A percentile compares a stretch with the other conserved stretches of the same genome.
These are phyloP conservation scores for Rhamnusium bicolor DNA, from an alignment of 2,888 invertebrate species.

Conservation along the genomic window DNA sequence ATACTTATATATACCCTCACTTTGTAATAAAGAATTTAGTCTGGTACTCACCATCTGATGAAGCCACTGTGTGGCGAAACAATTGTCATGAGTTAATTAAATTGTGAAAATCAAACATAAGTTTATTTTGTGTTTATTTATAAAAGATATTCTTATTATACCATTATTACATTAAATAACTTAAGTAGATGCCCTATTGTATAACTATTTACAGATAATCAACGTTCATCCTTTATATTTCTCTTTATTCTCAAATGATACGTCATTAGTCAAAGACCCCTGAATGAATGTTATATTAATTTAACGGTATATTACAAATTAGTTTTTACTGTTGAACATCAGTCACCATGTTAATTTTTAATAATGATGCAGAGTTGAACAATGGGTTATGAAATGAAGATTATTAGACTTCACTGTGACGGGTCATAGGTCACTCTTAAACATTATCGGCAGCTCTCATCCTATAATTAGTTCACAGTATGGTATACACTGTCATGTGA, in stretches of 20 bases:
- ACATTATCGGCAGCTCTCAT: slow-evolving; percentile 32
- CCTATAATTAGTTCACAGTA: slow-evolving; percentile 31
- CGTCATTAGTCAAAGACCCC: slow-evolving; percentile 11
- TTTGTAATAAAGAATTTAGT: no score
- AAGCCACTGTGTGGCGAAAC: no score
- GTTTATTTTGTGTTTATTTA: no score
- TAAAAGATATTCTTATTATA: not conserved
- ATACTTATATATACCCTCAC: no score
- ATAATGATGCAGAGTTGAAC: slow-evolving; percentile 28
- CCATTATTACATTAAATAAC: not conserved
- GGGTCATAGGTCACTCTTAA: slow-evolving; percentile 26
- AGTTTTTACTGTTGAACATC: not conserved
- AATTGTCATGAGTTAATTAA: no score
- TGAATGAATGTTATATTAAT: slow-evolving; percentile 15
- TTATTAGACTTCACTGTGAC: slow-evolving; percentile 23
- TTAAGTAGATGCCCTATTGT: not conserved
- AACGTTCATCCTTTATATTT: not conserved
- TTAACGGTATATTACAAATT: slow-evolving; percentile 29
- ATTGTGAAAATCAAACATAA: no score
- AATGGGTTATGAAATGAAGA: slow-evolving; percentile 29
- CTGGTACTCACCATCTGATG: no score
- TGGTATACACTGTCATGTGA: slow-evolving; percentile 6
- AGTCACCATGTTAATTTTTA: slow-evolving; percentile 15
- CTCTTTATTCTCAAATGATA: slow-evolving; percentile 5
- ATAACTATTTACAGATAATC: not conserved